Conservation (phyloP, 2,797 vertebrate genomes). For the Toxotes lorentzi region DNA sequence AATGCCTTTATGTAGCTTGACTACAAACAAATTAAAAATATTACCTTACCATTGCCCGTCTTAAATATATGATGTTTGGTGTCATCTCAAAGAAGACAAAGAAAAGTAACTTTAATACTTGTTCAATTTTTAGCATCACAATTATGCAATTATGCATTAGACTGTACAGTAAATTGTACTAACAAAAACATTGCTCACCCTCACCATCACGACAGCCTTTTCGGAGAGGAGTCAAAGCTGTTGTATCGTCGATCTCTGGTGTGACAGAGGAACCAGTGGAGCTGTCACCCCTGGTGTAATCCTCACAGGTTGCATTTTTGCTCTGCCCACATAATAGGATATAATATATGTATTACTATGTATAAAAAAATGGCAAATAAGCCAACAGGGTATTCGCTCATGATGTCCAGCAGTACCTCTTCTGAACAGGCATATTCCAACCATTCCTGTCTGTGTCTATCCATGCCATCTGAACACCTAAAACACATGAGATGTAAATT, state of each 20-base stretch:
- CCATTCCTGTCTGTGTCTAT: slow-evolving; percentile 96
- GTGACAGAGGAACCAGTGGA: slow-evolving; percentile 69
- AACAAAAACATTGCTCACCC: slow-evolving; percentile 1
- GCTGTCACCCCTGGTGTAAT: slow-evolving; percentile 81
- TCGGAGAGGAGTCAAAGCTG: slow-evolving; percentile 70
- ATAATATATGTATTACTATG: background rate
- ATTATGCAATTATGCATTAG: background rate
- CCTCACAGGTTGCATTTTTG: slow-evolving; percentile 86
- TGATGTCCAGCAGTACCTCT: slow-evolving; percentile 79
- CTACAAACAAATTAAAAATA: background rate
- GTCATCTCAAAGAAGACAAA: slow-evolving; percentile 81
- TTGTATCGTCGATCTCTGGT: slow-evolving; percentile 57
- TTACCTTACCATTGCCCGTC: slow-evolving; percentile 85
- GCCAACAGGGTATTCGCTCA: background rate
- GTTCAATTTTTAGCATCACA: background rate
- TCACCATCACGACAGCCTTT: slow-evolving; percentile 87
- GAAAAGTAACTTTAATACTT: slow-evolving; percentile 10
- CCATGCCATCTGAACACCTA: slow-evolving; percentile 97
- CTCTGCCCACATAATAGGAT: slow-evolving; percentile 72
- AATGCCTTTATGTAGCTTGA: background rate
- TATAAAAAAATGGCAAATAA: background rate
- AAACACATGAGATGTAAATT: slow-evolving; percentile 28
- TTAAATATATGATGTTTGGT: slow-evolving; percentile 84
- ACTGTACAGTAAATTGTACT: background rate
- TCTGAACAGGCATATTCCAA: slow-evolving; percentile 89